A percentile compares a stretch with the other conserved stretches of the same genome.
Conservation (phyloP, 2,888 invertebrate genomes). For the Drosophila multiciliata region DNA sequence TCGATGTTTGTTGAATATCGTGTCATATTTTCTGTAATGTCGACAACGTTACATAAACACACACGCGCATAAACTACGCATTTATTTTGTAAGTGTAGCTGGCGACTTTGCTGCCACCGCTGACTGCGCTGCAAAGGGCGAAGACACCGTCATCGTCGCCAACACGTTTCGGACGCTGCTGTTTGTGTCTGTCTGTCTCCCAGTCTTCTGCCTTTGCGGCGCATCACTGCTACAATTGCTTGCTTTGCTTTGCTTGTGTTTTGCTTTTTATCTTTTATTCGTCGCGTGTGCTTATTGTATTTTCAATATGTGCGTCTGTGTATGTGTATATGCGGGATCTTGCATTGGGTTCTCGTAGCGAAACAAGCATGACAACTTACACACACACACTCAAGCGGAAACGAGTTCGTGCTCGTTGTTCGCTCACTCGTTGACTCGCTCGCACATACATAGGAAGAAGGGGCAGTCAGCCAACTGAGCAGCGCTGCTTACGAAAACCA, state of each 20-base stretch:
- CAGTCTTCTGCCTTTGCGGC: conserved; percentile 16
- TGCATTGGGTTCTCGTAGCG: conserved; percentile 50
- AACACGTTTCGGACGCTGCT: conserved; percentile 36
- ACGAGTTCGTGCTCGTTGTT: conserved; percentile 58
- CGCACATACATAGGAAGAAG: conserved; percentile 58
- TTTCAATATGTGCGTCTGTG: conserved; percentile 21
- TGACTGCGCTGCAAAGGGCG: conserved; percentile 38
- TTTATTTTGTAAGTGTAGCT: conserved; percentile 50
- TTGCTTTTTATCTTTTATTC: conserved; percentile 53
- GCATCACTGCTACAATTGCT: conserved; percentile 44
- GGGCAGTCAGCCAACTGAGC: conserved; percentile 55
- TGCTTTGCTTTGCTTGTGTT: conserved; percentile 26
- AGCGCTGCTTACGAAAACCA: conserved; percentile 72
- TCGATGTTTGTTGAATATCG: conserved; percentile 31
- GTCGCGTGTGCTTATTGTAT: conserved; percentile 62
- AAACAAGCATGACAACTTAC: conserved; percentile 74
- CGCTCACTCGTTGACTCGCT: conserved; percentile 39
- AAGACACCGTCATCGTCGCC: conserved; percentile 10
- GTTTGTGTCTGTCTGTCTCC: conserved; percentile 21
- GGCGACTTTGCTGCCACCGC: conserved; percentile 14
- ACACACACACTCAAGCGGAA: conserved; percentile 21
- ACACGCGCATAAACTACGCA: conserved; percentile 60
- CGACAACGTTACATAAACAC: neutral
- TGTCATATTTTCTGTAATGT: conserved; percentile 33
- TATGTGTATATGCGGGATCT: conserved; percentile 46